These are phyloP conservation scores for Cyprinodon tularosa DNA, from an alignment of 2,113 vertebrate genomes.

Conservation along the genomic window DNA sequence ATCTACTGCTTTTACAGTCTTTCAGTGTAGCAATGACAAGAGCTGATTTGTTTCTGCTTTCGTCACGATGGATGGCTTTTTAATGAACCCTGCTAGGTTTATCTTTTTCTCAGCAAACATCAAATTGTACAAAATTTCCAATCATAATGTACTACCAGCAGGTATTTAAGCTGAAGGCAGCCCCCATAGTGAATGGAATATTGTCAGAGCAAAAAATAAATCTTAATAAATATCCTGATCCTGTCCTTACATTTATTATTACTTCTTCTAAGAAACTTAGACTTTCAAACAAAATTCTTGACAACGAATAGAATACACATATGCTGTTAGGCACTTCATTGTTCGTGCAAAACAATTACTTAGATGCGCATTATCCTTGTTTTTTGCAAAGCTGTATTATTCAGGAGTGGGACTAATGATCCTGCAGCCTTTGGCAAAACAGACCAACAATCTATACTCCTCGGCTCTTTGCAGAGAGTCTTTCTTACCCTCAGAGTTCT, in stretches of 20 bases:
- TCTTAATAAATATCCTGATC: background rate
- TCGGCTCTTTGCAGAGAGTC: background rate
- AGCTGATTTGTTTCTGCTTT: background rate
- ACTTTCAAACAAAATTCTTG: background rate
- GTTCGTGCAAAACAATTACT: background rate
- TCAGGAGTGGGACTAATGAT: background rate
- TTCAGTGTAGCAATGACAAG: background rate
- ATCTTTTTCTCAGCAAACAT: background rate
- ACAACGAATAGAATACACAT: background rate
- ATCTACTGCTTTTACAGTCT: background rate
- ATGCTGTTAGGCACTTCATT: background rate
- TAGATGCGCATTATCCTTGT: background rate
- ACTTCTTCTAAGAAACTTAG: background rate
- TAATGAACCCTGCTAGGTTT: background rate
- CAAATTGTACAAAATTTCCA: background rate
- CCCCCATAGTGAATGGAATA: too few species aligned
- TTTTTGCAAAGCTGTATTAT: background rate
- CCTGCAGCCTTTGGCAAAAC: background rate
- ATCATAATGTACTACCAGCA: too few species aligned
- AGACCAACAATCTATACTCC: background rate
- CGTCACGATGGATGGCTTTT: background rate
- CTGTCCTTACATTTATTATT: background rate
- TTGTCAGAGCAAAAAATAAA: too few species aligned
- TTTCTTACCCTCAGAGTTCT: background rate
- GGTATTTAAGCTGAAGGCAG: too few species aligned